These are phyloP conservation scores for Druon quercuslanigerum DNA, from an alignment of 1,140 invertebrate genomes.

Conservation along the genomic window DNA sequence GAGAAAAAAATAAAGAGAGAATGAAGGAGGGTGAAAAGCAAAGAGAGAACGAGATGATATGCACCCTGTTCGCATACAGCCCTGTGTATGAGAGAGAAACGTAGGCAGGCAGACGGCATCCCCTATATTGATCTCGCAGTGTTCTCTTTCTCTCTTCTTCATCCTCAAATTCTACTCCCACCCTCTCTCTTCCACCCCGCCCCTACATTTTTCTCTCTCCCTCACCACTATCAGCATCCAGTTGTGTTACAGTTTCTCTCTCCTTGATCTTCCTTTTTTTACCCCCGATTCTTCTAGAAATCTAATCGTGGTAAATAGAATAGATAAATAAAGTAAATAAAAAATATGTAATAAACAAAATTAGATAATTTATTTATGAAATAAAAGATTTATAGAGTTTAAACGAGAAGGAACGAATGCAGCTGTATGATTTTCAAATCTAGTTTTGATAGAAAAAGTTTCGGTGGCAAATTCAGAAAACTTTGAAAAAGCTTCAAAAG, in stretches of 20 bases:
- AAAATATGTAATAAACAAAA: no score
- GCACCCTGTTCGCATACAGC: slow-evolving; percentile 9
- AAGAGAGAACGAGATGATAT: slow-evolving; percentile 1
- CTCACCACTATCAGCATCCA: not conserved
- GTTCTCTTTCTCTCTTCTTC: slow-evolving; percentile 19
- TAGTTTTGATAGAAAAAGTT: no score
- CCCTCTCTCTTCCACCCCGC: slow-evolving; percentile 32
- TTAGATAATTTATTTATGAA: no score
- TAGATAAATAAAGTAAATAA: no score
- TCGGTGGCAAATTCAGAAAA: no score
- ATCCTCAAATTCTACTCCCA: not conserved
- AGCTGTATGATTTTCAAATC: no score
- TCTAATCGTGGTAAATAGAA: not conserved
- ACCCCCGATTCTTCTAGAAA: not conserved
- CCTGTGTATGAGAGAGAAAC: slow-evolving; percentile 35
- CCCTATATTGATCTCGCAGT: slow-evolving; percentile 55
- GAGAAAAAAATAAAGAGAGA: not conserved
- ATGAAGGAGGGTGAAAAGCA: not conserved
- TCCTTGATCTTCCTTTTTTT: slow-evolving; percentile 8
- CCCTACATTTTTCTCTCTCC: slow-evolving; percentile 18
- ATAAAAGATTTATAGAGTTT: no score
- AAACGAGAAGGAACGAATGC: no score
- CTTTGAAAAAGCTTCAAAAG: no score
- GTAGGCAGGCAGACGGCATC: slow-evolving; percentile 47
- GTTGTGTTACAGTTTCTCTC: not conserved